Percentiles rank a stretch among this genome's conserved stretches.
Evolutionary conservation across 2,888 invertebrate species (phyloP).

Genomic region (Erebia aethiops): DNA sequence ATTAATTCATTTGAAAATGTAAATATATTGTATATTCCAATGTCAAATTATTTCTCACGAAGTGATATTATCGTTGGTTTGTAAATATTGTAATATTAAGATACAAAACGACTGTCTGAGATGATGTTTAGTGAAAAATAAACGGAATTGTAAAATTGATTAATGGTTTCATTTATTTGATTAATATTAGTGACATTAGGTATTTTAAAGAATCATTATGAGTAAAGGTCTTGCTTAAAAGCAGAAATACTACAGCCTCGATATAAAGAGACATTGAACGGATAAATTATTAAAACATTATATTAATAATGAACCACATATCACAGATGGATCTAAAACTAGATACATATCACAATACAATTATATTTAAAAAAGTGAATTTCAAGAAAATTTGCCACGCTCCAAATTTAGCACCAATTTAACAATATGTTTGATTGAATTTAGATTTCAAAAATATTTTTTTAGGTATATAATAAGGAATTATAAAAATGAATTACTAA

Average conservation of each 20-base stretch:
- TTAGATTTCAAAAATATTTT: neutral
- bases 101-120: conserved; percentile 43
- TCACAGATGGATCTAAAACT: conserved; percentile 74
- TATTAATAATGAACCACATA: conserved; percentile 51
- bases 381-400: conserved; percentile 1
- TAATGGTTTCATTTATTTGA: conserved; percentile 40
- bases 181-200: conserved; percentile 14
- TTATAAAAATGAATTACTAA: conserved; percentile 3
- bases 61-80: conserved; percentile 41
- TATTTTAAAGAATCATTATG: neutral
- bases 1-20: neutral
- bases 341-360: conserved; percentile 41
- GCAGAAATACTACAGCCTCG: conserved; percentile 25
- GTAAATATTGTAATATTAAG: conserved; percentile 48
- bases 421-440: conserved; percentile 13
- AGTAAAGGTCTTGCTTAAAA: conserved; percentile 14
- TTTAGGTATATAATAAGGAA: neutral
- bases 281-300: conserved; percentile 17
- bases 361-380: conserved; percentile 6
- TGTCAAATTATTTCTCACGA: conserved; percentile 42
- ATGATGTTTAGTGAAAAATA: conserved; percentile 42
- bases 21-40: conserved; percentile 19
- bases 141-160: conserved; percentile 47
- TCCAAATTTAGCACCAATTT: conserved; percentile 35
- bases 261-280: conserved; percentile 27